Evolutionary conservation across 2,113 vertebrate genomes (phyloP), one percentile per base, ranked within the genome.

Genomic region (Ceyx melanurus): DNA sequence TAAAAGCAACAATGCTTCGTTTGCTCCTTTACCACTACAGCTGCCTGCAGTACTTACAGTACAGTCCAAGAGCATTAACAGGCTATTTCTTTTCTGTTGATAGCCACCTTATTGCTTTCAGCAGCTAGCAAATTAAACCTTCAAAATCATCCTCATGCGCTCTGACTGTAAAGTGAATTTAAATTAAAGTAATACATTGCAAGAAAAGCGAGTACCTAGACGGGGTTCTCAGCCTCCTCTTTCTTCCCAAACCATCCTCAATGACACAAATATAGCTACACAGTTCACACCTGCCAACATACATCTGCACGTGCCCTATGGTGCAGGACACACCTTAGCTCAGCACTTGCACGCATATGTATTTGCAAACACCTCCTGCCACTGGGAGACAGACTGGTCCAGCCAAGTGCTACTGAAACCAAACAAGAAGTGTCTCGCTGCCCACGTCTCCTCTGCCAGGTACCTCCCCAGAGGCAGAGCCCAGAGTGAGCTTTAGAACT

Each of bases 181-280:
- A 98, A 98, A 97, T 97, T 97, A 97, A 97, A 97, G 90, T 92
- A 96, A 97, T 97, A 91, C 50, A 95, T 97, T 97, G 96, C 67
- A 78, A 66, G 88, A 64, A 88, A 96, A 90, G 88, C 72, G 73
- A 86, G 83, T 80, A 92, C 80, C 61, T 75, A 94, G 94, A 88
- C 84, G 88, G 87, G 86, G 77, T 54, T 89, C 92, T 89, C 91
- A 93, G 86, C 80, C 91, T 56, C 72, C 64, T 75, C 70, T 71
- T 92, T 40, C 70, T 54, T 78, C 48, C 91, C 88, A 93, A 90
- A 33, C 50, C 78, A 29, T 71, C 73, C 86, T 92, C 60, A 71
- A 20, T 43, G 79, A 62, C 78, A 50, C 33, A 80, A 58, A 78
- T 61, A 58, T 8, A 94, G 72, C 31, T 29, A 51, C 48, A 45